Evolutionary conservation across 2,113 vertebrate genomes (phyloP).

Genomic region (Chunga burmeisteri): DNA sequence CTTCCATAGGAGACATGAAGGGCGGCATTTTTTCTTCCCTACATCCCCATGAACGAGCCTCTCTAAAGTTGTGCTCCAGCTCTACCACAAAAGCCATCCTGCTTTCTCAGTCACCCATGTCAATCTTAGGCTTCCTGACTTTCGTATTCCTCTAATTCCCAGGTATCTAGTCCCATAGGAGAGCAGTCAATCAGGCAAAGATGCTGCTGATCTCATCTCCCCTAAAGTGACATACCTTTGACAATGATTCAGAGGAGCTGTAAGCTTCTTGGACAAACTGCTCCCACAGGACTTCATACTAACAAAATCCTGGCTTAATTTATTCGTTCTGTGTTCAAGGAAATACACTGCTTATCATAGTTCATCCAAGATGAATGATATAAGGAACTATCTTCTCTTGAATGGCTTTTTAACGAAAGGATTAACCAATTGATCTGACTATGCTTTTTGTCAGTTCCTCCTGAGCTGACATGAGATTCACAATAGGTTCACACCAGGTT

Average conservation of each 20-base stretch:
- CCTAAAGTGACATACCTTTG: not conserved
- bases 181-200: not conserved
- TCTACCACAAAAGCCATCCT: not conserved
- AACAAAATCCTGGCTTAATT: constrained; percentile 5
- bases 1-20: not conserved
- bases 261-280: constrained; percentile 6
- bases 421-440: constrained; percentile 11
- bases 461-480: not conserved
- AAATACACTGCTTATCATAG: not conserved
- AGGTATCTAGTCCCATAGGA: not conserved
- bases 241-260: not conserved
- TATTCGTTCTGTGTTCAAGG: not conserved
- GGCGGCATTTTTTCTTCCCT: not conserved
- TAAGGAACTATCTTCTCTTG: not conserved
- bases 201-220: constrained; percentile 6
- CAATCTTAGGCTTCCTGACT: not conserved
- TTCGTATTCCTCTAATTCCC: not conserved
- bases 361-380: not conserved
- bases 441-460: constrained; percentile 1
- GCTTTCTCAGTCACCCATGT: not conserved
- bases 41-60: not conserved
- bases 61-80: not conserved
- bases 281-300: not conserved
- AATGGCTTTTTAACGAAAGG: not conserved
- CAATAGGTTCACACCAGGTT: not conserved